A percentile compares a stretch with the other conserved stretches of the same genome.
Evolutionary conservation across 2,113 vertebrate species (phyloP).

Genomic region (Leptodactylus fuscus): DNA sequence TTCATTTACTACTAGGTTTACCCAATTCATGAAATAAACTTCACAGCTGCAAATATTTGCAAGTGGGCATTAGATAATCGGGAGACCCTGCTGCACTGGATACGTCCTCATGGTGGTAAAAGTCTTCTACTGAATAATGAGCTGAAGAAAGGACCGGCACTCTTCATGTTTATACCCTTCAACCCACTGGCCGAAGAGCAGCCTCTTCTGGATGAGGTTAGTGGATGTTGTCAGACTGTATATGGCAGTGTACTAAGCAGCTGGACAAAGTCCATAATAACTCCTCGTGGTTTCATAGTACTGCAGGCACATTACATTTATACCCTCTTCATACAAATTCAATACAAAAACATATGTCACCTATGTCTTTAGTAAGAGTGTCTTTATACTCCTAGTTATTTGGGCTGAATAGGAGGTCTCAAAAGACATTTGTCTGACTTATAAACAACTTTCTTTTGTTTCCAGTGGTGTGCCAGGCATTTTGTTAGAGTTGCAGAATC

Average conservation of each 20-base stretch:
- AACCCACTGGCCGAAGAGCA: constrained; percentile 80
- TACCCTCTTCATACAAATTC: too few species aligned
- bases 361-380: too few species aligned
- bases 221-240: constrained; percentile 49
- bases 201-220: constrained; percentile 85
- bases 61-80: constrained; percentile 89
- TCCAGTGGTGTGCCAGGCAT: too few species aligned
- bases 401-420: too few species aligned
- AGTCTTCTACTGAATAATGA: constrained; percentile 89
- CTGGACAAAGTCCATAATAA: too few species aligned
- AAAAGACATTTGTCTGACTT: too few species aligned
- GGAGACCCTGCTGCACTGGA: constrained; percentile 86
- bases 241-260: too few species aligned
- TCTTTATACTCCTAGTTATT: too few species aligned
- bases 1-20: constrained; percentile 77
- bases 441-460: too few species aligned
- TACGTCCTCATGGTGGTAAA: constrained; percentile 89
- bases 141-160: constrained; percentile 90
- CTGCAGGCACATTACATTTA: too few species aligned
- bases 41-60: constrained; percentile 87
- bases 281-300: too few species aligned
- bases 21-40: constrained; percentile 81
- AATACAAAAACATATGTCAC: too few species aligned
- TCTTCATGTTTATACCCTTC: constrained; percentile 90
- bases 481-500: constrained; percentile 21